phyloP scores from a whole-genome alignment of 2,797 vertebrate species.

The Cyclura pinguis region DNA sequence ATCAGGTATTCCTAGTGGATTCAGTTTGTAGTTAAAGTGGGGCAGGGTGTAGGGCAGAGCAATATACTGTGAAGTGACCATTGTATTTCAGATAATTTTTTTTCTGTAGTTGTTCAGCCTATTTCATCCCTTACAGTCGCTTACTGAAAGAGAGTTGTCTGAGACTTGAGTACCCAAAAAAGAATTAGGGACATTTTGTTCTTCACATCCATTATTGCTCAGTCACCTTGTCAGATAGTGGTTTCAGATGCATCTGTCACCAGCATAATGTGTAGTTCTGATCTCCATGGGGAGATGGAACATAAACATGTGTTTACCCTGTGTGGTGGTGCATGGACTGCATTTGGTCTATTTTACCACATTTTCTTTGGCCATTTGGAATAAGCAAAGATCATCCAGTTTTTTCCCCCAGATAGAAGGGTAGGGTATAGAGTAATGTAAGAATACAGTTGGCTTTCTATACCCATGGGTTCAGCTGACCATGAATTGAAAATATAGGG shows the following conservation, averaged over 20 bases:
- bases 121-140: not conserved
- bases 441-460: not conserved
- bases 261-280: not conserved
- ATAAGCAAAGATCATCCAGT: not conserved
- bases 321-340: not conserved
- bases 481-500: too few relatives aligned
- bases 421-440: not conserved
- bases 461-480: too few relatives aligned
- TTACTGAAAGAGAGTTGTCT: not conserved
- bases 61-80: not conserved
- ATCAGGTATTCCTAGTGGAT: not conserved
- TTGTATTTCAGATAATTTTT: not conserved
- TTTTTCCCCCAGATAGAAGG: not conserved
- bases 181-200: not conserved
- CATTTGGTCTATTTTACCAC: not conserved
- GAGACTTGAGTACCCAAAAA: not conserved
- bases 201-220: not conserved
- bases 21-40: not conserved
- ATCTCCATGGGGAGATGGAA: not conserved
- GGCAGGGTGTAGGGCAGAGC: not conserved
- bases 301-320: not conserved
- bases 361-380: too few relatives aligned
- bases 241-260: slow-evolving; percentile 8
- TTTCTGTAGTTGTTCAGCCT: not conserved
- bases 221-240: not conserved